Conservation (phyloP, 1,140 invertebrate genomes). For the Dysdera silvatica region DNA sequence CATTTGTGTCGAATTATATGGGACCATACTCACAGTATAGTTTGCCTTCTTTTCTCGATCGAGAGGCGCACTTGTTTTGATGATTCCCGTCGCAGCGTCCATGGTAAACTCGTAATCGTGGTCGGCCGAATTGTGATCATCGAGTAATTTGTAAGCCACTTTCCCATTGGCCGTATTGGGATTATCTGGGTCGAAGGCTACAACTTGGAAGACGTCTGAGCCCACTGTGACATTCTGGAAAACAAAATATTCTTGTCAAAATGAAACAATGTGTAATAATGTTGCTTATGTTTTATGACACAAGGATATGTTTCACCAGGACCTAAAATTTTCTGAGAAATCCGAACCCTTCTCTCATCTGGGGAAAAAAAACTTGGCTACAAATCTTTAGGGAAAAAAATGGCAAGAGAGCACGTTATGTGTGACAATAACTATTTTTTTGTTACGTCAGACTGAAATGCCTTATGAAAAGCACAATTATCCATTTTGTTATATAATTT, state of each 20-base stretch:
- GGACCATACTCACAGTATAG: slow-evolving; percentile 54
- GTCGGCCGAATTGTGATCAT: slow-evolving; percentile 36
- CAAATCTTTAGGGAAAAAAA: too few relatives aligned
- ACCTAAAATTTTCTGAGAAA: too few relatives aligned
- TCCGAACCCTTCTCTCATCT: too few relatives aligned
- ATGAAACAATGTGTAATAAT: slow-evolving; percentile 21
- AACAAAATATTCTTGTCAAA: too few relatives aligned
- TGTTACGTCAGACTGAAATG: too few relatives aligned
- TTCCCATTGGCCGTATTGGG: slow-evolving; percentile 62
- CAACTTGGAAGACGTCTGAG: slow-evolving; percentile 38
- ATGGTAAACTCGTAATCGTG: slow-evolving; percentile 28
- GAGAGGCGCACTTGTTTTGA: slow-evolving; percentile 58
- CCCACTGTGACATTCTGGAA: slow-evolving; percentile 40
- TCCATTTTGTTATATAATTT: too few relatives aligned
- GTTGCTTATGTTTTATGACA: neutral
- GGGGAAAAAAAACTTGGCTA: too few relatives aligned
- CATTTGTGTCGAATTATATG: too few relatives aligned
- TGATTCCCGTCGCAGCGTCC: slow-evolving; percentile 58
- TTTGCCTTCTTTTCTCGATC: slow-evolving; percentile 63
- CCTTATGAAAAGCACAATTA: too few relatives aligned
- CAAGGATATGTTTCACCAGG: neutral
- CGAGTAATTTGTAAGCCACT: slow-evolving; percentile 62
- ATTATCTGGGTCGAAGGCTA: slow-evolving; percentile 47
- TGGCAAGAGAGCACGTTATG: too few relatives aligned
- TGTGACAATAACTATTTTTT: too few relatives aligned